These are phyloP conservation scores for Antheraea pernyi DNA, from an alignment of 1,140 invertebrate genomes.

Conservation along the genomic window DNA sequence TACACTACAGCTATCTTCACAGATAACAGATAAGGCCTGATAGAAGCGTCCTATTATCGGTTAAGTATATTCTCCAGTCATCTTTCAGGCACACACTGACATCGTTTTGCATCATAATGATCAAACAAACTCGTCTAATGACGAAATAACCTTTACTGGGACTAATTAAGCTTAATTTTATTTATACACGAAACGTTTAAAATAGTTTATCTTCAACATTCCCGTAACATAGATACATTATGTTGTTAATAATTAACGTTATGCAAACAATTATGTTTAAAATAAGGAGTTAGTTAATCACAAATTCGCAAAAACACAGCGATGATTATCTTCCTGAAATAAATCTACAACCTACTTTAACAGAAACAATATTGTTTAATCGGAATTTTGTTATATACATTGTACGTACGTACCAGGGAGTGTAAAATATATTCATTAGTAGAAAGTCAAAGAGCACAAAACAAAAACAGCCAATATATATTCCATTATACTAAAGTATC, in stretches of 20 bases:
- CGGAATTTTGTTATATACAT: too few species aligned
- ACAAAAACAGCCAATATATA: too few species aligned
- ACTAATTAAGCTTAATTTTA: slow-evolving; percentile 25
- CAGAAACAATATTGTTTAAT: too few species aligned
- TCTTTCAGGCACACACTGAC: slow-evolving; percentile 24
- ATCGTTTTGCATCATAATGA: slow-evolving; percentile 14
- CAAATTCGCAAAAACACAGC: background rate
- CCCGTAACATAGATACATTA: background rate
- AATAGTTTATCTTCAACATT: background rate
- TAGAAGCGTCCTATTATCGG: background rate
- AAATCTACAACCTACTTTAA: too few species aligned
- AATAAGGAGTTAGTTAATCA: background rate
- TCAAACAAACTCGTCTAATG: slow-evolving; percentile 22
- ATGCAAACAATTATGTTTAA: background rate
- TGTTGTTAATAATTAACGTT: background rate
- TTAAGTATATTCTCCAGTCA: slow-evolving; percentile 2
- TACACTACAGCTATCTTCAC: background rate
- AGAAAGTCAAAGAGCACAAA: too few species aligned
- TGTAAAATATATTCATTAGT: too few species aligned
- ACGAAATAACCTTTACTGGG: slow-evolving; percentile 33
- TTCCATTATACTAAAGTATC: too few species aligned
- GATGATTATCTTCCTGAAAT: background rate
- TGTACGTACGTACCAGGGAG: too few species aligned
- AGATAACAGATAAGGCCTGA: background rate
- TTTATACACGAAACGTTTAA: slow-evolving; percentile 8